Conservation (phyloP, 2,797 vertebrate genomes). For the Otus scops region DNA sequence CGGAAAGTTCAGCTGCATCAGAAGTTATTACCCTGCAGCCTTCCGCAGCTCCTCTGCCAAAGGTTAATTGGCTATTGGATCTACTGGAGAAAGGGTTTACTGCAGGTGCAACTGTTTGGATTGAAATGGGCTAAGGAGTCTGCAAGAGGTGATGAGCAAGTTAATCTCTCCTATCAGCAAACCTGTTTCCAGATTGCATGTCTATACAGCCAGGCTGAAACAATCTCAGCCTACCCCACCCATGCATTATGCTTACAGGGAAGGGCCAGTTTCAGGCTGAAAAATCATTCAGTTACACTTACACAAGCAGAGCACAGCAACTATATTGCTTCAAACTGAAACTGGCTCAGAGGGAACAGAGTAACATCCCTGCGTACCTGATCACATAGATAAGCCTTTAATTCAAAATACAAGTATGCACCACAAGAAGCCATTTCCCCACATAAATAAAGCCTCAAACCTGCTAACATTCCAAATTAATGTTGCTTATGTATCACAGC, state of each 20-base stretch:
- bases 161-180: neutral
- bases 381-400: neutral
- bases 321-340: neutral
- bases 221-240: neutral
- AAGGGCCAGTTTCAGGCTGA: neutral
- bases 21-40: neutral
- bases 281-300: neutral
- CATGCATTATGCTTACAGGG: neutral
- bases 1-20: neutral
- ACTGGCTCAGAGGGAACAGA: neutral
- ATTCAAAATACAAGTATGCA: neutral
- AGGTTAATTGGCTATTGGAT: neutral
- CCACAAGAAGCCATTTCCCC: neutral
- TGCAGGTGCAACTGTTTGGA: neutral
- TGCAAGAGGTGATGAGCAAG: neutral
- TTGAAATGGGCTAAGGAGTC: neutral
- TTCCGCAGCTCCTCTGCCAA: neutral
- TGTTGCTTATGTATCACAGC: neutral
- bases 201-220: neutral
- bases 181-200: neutral
- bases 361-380: fast-evolving
- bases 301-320: neutral
- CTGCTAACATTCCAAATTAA: neutral
- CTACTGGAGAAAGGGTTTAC: neutral
- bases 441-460: neutral